These are phyloP conservation scores for Lytechinus variegatus DNA, from an alignment of 35 echinoderm and acorn worm species.

Conservation along the genomic window DNA sequence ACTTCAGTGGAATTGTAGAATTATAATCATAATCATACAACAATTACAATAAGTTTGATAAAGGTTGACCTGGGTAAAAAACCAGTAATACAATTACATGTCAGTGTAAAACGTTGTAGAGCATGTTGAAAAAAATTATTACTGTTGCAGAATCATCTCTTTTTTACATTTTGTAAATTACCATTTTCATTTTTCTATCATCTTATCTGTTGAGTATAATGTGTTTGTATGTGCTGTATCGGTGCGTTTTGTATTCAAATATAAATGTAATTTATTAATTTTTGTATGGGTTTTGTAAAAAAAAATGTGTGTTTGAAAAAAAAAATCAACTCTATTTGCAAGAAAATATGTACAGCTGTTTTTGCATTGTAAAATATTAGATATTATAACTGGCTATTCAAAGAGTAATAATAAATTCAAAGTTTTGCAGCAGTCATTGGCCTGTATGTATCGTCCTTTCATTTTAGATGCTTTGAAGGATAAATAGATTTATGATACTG, in stretches of 20 bases:
- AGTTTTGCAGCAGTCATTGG: not conserved
- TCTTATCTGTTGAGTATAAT: not conserved
- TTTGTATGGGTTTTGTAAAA: not conserved
- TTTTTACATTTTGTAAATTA: not conserved
- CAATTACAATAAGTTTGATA: too few relatives aligned
- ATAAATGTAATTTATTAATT: not conserved
- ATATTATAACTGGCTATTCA: not conserved
- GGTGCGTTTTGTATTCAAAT: not conserved
- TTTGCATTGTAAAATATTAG: not conserved
- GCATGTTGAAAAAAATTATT: too few relatives aligned
- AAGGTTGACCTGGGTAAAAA: too few relatives aligned
- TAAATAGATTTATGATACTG: too few relatives aligned
- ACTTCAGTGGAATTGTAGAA: not conserved
- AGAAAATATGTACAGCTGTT: not conserved
- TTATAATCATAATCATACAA: not conserved
- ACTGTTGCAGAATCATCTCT: not conserved
- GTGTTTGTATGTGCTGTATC: not conserved
- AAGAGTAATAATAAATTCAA: not conserved
- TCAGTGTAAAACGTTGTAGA: too few relatives aligned
- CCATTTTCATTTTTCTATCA: not conserved
- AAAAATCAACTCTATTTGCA: slow-evolving; percentile 4
- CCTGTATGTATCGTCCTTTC: too few relatives aligned
- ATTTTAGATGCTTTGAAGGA: too few relatives aligned
- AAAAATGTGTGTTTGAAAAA: not conserved
- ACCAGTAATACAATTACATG: too few relatives aligned